Evolutionary conservation across 2,113 vertebrate genomes (phyloP).

Genomic region (Vireo altiloquus): DNA sequence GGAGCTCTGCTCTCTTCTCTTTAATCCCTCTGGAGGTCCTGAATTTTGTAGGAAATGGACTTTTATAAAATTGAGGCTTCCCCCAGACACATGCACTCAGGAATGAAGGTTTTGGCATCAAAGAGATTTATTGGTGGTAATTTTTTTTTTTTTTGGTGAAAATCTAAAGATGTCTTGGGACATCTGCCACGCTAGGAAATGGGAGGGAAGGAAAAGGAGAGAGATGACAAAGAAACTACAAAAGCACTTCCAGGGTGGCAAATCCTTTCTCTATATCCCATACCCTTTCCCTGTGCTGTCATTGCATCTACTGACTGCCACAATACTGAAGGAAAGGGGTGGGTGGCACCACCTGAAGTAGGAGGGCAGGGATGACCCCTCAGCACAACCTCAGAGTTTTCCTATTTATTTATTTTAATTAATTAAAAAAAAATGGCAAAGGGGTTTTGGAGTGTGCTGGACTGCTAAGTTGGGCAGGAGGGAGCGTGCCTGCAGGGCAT

Average conservation of each 20-base stretch:
- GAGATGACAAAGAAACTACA: not conserved
- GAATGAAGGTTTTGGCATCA: not conserved
- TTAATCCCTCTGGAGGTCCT: not conserved
- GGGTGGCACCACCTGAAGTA: not conserved
- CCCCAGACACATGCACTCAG: rapidly evolving
- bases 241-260: not conserved
- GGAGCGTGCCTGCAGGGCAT: rapidly evolving
- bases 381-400: not conserved
- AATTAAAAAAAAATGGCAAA: not conserved
- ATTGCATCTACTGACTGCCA: no score
- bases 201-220: not conserved
- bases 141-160: not conserved
- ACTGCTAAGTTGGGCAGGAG: not conserved
- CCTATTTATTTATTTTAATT: not conserved
- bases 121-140: not conserved
- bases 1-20: not conserved
- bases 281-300: not conserved
- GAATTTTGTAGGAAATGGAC: not conserved
- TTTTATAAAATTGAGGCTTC: not conserved
- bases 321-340: rapidly evolving
- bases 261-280: not conserved
- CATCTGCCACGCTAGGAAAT: not conserved
- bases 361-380: not conserved
- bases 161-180: not conserved
- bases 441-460: not conserved